A percentile compares a stretch with the other conserved stretches of the same genome.
Evolutionary conservation across 2,888 invertebrate species (phyloP).

Genomic region (Drosophila algonquin): DNA sequence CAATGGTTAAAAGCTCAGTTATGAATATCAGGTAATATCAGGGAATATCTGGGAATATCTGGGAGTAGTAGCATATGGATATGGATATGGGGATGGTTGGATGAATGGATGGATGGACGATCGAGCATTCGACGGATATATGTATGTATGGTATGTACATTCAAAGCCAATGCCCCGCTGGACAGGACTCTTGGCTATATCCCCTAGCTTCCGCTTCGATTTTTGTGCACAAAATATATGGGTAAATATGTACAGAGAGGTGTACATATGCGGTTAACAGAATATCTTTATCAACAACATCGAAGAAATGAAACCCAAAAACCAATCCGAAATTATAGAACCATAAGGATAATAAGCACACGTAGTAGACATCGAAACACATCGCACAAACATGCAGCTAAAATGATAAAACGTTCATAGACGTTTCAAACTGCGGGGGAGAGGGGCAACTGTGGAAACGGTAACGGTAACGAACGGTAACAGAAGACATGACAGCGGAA

Average conservation of each 20-base stretch:
- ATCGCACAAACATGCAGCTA: constrained; percentile 61
- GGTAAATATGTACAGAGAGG: constrained; percentile 27
- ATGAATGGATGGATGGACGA: too few species aligned
- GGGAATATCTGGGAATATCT: constrained; percentile 19
- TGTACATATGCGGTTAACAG: too few species aligned
- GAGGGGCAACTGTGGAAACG: too few species aligned
- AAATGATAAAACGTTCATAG: constrained; percentile 46
- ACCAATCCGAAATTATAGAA: constrained; percentile 23
- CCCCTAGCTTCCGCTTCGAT: constrained; percentile 3
- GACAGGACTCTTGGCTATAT: background rate
- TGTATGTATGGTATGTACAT: constrained; percentile 34
- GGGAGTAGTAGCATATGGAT: constrained; percentile 38
- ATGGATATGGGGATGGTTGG: constrained; percentile 4
- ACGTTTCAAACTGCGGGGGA: background rate
- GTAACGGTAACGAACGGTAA: background rate
- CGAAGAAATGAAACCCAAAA: constrained; percentile 10
- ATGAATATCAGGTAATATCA: constrained; percentile 10
- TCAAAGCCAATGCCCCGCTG: constrained; percentile 16
- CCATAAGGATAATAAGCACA: constrained; percentile 32
- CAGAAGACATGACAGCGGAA: constrained; percentile 4
- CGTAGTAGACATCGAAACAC: constrained; percentile 33
- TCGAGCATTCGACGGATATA: constrained; percentile 21
- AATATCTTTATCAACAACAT: constrained; percentile 33
- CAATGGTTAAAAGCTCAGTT: constrained; percentile 57
- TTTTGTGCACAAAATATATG: constrained; percentile 58